Percentiles rank a stretch among this genome's conserved stretches.
Evolutionary conservation across 2,797 vertebrate genomes (phyloP).

Genomic region (Spheniscus humboldti): DNA sequence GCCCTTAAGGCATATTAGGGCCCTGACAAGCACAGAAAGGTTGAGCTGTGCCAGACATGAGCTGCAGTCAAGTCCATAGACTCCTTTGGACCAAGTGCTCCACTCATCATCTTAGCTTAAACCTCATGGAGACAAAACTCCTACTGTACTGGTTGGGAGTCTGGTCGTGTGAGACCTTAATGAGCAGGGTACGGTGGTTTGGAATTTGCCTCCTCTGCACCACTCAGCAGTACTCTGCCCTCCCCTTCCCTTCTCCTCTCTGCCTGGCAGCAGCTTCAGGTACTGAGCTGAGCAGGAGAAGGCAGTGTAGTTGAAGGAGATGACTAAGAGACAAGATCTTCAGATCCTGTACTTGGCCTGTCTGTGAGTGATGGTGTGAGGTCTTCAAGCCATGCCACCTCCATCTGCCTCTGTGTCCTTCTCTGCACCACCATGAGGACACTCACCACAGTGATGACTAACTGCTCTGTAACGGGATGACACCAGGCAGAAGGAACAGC

Average conservation of each 20-base stretch:
- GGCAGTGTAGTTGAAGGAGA: rapidly evolving
- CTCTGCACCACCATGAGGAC: neutral
- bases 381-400: neutral
- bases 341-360: neutral
- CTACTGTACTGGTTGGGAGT: rapidly evolving
- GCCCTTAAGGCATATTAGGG: neutral
- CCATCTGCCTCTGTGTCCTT: rapidly evolving
- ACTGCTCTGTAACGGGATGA: neutral
- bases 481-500: neutral
- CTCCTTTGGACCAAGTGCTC: neutral
- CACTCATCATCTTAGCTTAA: neutral
- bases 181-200: neutral
- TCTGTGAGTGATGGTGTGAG: neutral
- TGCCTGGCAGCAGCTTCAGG: neutral
- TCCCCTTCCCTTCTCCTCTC: neutral
- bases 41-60: neutral
- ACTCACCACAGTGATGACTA: neutral
- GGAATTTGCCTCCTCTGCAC: neutral
- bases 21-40: neutral
- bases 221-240: neutral
- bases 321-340: neutral
- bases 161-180: neutral
- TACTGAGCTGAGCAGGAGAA: neutral
- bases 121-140: neutral
- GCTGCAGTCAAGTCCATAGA: neutral